Conservation (phyloP, 2,113 vertebrate species). For the Copsychus sechellarum region DNA sequence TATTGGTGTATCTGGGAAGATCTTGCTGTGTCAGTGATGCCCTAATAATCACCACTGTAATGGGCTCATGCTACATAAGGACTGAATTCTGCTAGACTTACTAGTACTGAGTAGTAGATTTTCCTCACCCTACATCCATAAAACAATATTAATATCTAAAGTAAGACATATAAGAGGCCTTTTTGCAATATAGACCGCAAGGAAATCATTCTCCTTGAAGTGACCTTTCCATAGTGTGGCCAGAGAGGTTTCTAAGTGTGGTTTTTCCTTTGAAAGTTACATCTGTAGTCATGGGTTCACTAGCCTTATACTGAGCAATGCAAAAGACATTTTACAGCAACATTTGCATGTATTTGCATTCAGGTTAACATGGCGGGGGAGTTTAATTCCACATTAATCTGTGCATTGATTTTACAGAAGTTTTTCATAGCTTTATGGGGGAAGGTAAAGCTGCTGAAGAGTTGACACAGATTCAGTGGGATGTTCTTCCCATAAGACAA, state of each 20-base stretch:
- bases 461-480: neutral
- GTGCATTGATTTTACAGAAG: neutral
- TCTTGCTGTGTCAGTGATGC: neutral
- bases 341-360: constrained; percentile 28
- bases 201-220: neutral
- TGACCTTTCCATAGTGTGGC: neutral
- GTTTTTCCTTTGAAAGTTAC: constrained; percentile 24
- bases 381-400: neutral
- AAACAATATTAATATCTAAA: neutral
- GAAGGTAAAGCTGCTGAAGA: neutral
- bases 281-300: neutral
- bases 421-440: neutral
- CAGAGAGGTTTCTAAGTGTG: neutral
- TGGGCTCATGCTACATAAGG: neutral
- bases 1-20: neutral
- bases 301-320: neutral
- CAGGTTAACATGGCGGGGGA: neutral
- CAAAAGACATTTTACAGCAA: neutral
- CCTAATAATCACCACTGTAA: neutral
- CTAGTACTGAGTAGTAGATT: neutral
- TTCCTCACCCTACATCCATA: neutral
- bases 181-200: neutral
- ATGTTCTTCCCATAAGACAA: neutral
- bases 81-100: neutral
- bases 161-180: neutral